A percentile compares a stretch with the other conserved stretches of the same genome.
Evolutionary conservation across 64 coral and sea anemone species (phyloP).

Genomic region (Actinia tenebrosa): DNA sequence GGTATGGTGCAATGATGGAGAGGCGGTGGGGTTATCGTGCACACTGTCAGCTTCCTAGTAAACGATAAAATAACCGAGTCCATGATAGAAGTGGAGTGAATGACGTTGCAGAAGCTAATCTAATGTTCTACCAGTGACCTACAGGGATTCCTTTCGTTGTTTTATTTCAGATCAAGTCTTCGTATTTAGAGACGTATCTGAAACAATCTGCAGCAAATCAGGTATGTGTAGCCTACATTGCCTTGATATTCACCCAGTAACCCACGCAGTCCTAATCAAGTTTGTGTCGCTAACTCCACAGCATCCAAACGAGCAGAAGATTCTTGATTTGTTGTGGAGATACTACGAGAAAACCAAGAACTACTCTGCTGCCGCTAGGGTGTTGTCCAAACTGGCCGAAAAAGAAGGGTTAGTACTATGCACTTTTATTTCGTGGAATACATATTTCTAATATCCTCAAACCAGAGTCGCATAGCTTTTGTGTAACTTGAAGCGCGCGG

Average conservation of each 20-base stretch:
- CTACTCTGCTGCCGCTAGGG: conserved; percentile 86
- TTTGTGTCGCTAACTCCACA: not conserved
- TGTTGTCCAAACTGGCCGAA: conserved; percentile 90
- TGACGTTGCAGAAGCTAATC: too few relatives aligned
- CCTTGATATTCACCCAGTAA: not conserved
- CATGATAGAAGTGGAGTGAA: too few relatives aligned
- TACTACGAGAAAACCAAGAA: conserved; percentile 97
- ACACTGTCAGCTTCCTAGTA: too few relatives aligned
- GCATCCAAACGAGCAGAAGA: conserved; percentile 73
- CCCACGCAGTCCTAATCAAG: not conserved
- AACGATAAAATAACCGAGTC: too few relatives aligned
- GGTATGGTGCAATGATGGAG: too few relatives aligned
- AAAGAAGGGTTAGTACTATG: conserved; percentile 71
- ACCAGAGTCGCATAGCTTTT: too few relatives aligned
- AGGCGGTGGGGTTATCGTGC: too few relatives aligned
- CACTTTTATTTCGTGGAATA: too few relatives aligned
- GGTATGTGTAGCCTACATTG: not conserved
- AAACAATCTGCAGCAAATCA: conserved; percentile 36
- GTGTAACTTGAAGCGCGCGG: too few relatives aligned
- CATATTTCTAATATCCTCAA: too few relatives aligned
- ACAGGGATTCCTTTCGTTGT: not conserved
- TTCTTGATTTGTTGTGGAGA: conserved; percentile 86
- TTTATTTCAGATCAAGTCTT: conserved; percentile 64
- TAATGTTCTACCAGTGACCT: too few relatives aligned
- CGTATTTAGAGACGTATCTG: conserved; percentile 63